These are phyloP conservation scores for Brienomyrus longianalis DNA, from an alignment of 2,113 vertebrate species.

Conservation along the genomic window DNA sequence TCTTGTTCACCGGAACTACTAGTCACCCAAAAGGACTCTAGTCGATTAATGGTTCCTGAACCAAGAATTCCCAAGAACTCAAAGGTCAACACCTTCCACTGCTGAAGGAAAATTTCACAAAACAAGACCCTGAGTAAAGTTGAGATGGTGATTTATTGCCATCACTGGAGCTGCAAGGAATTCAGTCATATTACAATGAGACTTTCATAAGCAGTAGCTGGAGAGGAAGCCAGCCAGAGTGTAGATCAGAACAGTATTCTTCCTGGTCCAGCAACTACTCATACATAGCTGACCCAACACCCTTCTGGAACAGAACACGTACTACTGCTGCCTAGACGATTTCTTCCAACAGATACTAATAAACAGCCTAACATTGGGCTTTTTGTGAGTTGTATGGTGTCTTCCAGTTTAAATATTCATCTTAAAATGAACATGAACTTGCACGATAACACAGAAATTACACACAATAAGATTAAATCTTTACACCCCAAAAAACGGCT, in stretches of 20 bases:
- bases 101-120: neutral
- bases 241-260: neutral
- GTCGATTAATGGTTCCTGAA: neutral
- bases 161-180: neutral
- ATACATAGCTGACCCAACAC: neutral
- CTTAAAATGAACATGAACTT: constrained; percentile 35
- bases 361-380: neutral
- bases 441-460: constrained; percentile 44
- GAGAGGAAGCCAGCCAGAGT: neutral
- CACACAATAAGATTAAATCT: constrained; percentile 29
- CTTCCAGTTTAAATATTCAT: constrained; percentile 45
- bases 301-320: neutral
- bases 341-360: neutral
- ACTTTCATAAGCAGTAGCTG: neutral
- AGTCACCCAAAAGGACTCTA: neutral
- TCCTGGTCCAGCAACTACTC: neutral
- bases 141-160: constrained; percentile 16
- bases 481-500: constrained; percentile 38
- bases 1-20: neutral
- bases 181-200: neutral
- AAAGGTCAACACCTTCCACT: neutral
- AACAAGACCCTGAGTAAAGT: neutral
- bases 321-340: neutral
- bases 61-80: neutral
- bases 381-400: neutral